Conservation (phyloP, 1,140 invertebrate genomes). For the Tetramorium parvispinum region DNA sequence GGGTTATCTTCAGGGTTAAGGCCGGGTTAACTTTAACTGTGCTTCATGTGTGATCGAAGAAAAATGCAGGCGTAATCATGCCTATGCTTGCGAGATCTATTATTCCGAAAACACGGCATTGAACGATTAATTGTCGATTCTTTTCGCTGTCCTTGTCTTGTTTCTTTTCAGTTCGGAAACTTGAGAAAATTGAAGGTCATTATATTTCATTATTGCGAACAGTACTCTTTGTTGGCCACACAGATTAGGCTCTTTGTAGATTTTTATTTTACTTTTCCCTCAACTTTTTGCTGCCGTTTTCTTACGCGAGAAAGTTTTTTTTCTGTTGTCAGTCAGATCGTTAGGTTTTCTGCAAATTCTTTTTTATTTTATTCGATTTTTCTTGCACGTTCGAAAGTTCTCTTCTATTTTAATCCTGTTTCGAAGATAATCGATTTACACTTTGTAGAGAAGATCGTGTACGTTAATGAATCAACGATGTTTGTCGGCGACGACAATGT, state of each 20-base stretch:
- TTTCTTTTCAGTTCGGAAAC: not conserved
- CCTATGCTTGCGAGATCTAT: not conserved
- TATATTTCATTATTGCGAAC: not conserved
- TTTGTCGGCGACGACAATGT: not conserved
- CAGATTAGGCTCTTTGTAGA: not conserved
- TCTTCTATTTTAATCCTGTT: not conserved
- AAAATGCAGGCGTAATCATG: constrained; percentile 11
- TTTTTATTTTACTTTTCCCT: not conserved
- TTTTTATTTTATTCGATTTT: not conserved
- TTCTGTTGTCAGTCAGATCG: not conserved
- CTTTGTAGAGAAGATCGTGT: not conserved
- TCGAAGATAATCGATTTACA: not conserved
- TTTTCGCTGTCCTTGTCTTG: not conserved
- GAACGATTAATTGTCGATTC: not conserved
- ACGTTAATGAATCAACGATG: constrained; percentile 17
- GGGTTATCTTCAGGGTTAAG: constrained; percentile 55
- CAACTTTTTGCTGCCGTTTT: not conserved
- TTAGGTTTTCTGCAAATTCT: not conserved
- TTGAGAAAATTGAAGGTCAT: not conserved
- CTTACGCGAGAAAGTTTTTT: not conserved
- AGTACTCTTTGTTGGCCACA: not conserved
- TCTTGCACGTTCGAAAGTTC: not conserved
- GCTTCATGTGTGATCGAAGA: constrained; percentile 23
- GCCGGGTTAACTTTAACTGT: constrained; percentile 17
- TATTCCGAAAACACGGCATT: not conserved